Conservation (phyloP, 2,888 invertebrate genomes). For the Synergus itoensis region DNA sequence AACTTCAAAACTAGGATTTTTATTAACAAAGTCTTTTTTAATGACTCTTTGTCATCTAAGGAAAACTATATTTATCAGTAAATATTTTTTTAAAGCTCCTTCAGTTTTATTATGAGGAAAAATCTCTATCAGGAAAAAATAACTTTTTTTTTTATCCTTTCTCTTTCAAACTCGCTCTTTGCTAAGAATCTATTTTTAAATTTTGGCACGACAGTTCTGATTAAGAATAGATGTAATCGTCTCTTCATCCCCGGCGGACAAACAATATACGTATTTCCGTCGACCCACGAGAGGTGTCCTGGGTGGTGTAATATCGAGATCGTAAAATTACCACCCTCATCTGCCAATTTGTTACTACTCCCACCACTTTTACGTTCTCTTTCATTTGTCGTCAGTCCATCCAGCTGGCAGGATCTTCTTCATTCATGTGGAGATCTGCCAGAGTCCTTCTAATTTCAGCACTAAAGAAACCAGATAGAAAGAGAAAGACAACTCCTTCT, state of each 20-base stretch:
- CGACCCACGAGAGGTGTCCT: slow-evolving; percentile 30
- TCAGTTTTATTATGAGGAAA: not conserved
- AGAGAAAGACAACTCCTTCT: slow-evolving; percentile 37
- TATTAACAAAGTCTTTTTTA: not conserved
- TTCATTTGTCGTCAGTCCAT: slow-evolving; percentile 41
- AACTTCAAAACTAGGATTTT: not conserved
- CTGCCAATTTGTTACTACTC: not conserved
- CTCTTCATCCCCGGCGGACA: slow-evolving; percentile 34
- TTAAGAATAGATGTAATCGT: slow-evolving; percentile 42
- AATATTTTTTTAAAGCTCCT: not conserved
- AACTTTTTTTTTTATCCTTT: not conserved
- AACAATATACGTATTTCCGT: slow-evolving; percentile 40
- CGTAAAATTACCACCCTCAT: not conserved
- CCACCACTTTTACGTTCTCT: slow-evolving; percentile 19
- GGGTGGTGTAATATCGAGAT: slow-evolving; percentile 12
- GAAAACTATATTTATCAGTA: not conserved
- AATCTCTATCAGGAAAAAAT: not conserved
- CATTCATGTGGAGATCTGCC: slow-evolving; percentile 65
- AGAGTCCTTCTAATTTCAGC: slow-evolving; percentile 51
- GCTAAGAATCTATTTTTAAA: slow-evolving; percentile 37
- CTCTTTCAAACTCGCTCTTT: not conserved
- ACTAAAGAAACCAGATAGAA: not conserved
- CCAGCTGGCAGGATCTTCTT: slow-evolving; percentile 55
- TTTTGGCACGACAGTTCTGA: slow-evolving; percentile 41
- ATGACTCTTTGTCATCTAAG: not conserved